phyloP scores from a whole-genome alignment of 2,888 invertebrate genomes.

The Leucophenga montana region DNA sequence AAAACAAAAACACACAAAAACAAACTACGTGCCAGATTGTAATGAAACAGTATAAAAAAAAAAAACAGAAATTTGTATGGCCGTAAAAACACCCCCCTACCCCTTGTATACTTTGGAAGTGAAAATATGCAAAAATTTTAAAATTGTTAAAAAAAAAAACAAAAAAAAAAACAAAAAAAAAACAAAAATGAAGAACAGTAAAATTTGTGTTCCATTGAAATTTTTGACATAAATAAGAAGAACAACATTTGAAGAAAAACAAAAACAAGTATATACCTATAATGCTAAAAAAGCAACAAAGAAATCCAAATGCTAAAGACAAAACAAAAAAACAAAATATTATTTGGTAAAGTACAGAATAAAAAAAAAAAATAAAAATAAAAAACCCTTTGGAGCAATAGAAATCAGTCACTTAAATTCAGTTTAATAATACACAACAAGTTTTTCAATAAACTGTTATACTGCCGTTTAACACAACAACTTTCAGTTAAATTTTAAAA shows the following conservation, averaged over 20 bases:
- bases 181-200: slow-evolving; percentile 7
- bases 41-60: neutral
- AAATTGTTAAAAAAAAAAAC: neutral
- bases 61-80: no score
- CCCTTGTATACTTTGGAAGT: neutral
- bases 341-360: slow-evolving; percentile 13
- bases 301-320: neutral
- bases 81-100: neutral
- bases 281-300: slow-evolving; percentile 8
- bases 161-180: slow-evolving; percentile 5
- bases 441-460: no score
- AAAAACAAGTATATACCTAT: neutral
- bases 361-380: neutral
- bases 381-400: neutral
- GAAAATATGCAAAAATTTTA: neutral
- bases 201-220: slow-evolving; percentile 12
- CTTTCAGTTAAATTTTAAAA: no score
- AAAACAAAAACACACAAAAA: neutral
- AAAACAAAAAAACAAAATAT: neutral
- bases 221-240: neutral
- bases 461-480: no score
- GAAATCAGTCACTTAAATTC: no score
- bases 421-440: no score
- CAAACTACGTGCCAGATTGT: neutral
- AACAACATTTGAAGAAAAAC: neutral